These are phyloP conservation scores for Antheraea assamensis DNA, from an alignment of 2,888 invertebrate species.

Conservation along the genomic window DNA sequence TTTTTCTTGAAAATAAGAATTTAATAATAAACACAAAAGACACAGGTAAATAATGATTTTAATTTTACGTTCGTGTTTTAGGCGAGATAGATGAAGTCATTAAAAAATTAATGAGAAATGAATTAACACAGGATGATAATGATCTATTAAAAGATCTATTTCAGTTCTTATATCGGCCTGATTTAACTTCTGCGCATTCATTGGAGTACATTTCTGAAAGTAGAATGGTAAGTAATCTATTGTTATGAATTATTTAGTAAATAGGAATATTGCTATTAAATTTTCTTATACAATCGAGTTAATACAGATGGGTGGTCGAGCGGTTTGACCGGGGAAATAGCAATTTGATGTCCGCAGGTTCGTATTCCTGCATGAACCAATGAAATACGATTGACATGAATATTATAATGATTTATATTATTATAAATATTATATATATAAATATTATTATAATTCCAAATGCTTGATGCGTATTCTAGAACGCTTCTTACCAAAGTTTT, in stretches of 20 bases:
- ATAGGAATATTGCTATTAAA: background rate
- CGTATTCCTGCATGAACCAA: too few relatives aligned
- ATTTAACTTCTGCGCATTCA: conserved; percentile 37
- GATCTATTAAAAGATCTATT: conserved; percentile 51
- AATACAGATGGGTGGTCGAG: too few relatives aligned
- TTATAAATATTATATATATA: too few relatives aligned
- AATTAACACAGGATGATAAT: conserved; percentile 48
- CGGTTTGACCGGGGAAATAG: too few relatives aligned
- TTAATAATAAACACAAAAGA: background rate
- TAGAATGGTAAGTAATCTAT: conserved; percentile 45
- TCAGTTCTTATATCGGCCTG: conserved; percentile 54
- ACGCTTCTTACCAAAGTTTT: too few relatives aligned
- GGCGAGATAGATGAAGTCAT: conserved; percentile 57
- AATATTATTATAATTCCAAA: too few relatives aligned
- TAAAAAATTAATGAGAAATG: conserved; percentile 50
- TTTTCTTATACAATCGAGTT: background rate
- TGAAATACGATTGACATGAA: too few relatives aligned
- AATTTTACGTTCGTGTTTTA: conserved; percentile 34
- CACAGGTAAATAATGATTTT: background rate
- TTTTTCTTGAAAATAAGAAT: background rate
- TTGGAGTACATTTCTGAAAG: conserved; percentile 34
- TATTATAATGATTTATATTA: too few relatives aligned
- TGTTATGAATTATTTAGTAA: background rate
- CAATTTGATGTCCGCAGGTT: too few relatives aligned
- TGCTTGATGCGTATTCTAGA: too few relatives aligned